A percentile compares a stretch with the other conserved stretches of the same genome.
These are phyloP conservation scores for Oxyscelio sp. DNA, from an alignment of 2,888 invertebrate species.

Conservation along the genomic window DNA sequence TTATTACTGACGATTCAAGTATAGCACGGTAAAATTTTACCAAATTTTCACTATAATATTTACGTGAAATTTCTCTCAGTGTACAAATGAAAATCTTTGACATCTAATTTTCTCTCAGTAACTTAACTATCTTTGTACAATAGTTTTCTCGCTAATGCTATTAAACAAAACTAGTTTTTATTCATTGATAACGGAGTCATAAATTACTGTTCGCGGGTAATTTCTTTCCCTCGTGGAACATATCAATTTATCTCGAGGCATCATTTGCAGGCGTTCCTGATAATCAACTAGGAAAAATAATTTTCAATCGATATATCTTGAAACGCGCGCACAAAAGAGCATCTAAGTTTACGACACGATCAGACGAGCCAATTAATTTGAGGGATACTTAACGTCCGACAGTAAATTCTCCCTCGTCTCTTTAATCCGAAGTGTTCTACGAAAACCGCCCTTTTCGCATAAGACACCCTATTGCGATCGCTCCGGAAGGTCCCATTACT, in stretches of 20 bases:
- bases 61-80: too few relatives aligned
- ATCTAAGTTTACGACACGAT: conserved; percentile 60
- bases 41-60: too few relatives aligned
- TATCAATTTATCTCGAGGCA: conserved; percentile 22
- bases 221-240: background rate
- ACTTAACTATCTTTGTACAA: too few relatives aligned
- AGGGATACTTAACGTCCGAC: conserved; percentile 80
- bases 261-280: conserved; percentile 25
- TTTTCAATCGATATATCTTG: conserved; percentile 25
- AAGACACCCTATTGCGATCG: conserved; percentile 70
- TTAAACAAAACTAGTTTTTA: too few relatives aligned
- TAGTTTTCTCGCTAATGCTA: too few relatives aligned
- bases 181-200: background rate
- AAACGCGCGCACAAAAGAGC: conserved; percentile 43
- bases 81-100: too few relatives aligned
- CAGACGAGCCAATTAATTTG: conserved; percentile 83
- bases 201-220: background rate
- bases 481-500: conserved; percentile 59
- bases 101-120: too few relatives aligned
- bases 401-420: conserved; percentile 78
- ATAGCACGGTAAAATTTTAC: too few relatives aligned
- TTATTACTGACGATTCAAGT: too few relatives aligned
- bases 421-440: conserved; percentile 65
- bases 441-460: conserved; percentile 66
- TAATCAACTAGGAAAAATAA: conserved; percentile 35